A percentile compares a stretch with the other conserved stretches of the same genome.
phyloP scores from a whole-genome alignment of 2,888 invertebrate genomes.

The Leistus spinibarbis region DNA sequence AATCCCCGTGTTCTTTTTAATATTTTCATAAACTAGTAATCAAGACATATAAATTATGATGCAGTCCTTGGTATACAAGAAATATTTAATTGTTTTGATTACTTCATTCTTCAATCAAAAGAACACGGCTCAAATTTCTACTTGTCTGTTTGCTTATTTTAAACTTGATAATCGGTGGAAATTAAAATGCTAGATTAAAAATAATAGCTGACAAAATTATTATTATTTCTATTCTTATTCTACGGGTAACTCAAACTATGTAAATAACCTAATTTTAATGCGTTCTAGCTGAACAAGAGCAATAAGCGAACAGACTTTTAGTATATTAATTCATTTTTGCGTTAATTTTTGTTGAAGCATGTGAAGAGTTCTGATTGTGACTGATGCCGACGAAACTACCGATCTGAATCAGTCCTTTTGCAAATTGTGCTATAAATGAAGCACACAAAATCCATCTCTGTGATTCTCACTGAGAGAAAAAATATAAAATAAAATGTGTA shows the following conservation, averaged over 20 bases:
- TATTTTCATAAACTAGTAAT: background rate
- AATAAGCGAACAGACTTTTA: background rate
- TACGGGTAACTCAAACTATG: background rate
- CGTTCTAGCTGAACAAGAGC: background rate
- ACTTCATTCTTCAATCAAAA: background rate
- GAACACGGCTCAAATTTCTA: background rate
- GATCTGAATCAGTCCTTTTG: slow-evolving; percentile 35
- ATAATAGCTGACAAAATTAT: background rate
- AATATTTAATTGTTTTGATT: background rate
- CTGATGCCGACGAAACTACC: slow-evolving; percentile 17
- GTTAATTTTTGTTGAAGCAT: background rate
- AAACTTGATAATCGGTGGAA: background rate
- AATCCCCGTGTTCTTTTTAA: background rate
- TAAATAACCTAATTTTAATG: background rate
- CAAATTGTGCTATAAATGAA: slow-evolving; percentile 44
- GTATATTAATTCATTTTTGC: background rate
- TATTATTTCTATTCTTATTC: background rate
- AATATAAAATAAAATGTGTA: slow-evolving; percentile 40
- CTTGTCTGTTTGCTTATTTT: background rate
- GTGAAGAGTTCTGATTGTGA: background rate
- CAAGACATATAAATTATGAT: background rate
- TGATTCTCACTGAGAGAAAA: slow-evolving; percentile 38
- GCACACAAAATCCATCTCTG: slow-evolving; percentile 45
- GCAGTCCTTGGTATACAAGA: background rate
- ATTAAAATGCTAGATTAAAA: background rate